Evolutionary conservation across 1,140 invertebrate species (phyloP).

Genomic region (Gonioctena quinquepunctata): DNA sequence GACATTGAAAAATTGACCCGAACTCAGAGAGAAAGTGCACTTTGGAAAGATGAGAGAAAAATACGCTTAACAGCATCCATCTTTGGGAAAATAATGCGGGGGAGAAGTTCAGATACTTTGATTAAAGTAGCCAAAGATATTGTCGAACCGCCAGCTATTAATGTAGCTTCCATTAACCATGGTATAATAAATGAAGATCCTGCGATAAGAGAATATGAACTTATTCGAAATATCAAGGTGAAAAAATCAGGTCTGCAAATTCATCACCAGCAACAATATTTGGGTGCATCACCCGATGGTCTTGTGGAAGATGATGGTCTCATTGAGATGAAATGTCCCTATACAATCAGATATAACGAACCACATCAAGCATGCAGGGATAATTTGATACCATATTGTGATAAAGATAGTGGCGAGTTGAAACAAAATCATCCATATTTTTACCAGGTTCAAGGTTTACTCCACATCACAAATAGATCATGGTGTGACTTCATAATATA

Average conservation of each 20-base stretch:
- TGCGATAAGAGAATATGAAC: neutral
- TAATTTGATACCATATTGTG: neutral
- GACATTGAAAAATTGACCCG: neutral
- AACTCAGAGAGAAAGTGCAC: neutral
- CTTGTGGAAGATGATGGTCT: conserved; percentile 10
- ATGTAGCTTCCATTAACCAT: neutral
- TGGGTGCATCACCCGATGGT: conserved; percentile 25
- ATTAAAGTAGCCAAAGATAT: neutral
- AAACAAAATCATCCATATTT: conserved; percentile 8
- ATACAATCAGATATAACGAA: conserved; percentile 1
- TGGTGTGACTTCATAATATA: conserved; percentile 13
- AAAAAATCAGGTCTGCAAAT: conserved; percentile 17
- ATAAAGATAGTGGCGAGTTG: neutral
- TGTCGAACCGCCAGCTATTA: neutral
- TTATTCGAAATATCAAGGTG: neutral
- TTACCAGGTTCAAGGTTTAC: conserved; percentile 23
- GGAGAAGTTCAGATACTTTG: neutral
- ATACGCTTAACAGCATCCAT: conserved; percentile 8
- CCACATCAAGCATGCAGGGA: neutral
- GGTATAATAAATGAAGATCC: neutral
- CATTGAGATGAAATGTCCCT: conserved; percentile 31
- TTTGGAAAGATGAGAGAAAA: conserved; percentile 3
- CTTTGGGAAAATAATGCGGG: conserved; percentile 13
- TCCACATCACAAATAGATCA: neutral
- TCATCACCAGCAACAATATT: neutral